Base-by-base conservation (phyloP, 2,797 vertebrate genomes). In the Syngnathus rostellatus region DNA sequence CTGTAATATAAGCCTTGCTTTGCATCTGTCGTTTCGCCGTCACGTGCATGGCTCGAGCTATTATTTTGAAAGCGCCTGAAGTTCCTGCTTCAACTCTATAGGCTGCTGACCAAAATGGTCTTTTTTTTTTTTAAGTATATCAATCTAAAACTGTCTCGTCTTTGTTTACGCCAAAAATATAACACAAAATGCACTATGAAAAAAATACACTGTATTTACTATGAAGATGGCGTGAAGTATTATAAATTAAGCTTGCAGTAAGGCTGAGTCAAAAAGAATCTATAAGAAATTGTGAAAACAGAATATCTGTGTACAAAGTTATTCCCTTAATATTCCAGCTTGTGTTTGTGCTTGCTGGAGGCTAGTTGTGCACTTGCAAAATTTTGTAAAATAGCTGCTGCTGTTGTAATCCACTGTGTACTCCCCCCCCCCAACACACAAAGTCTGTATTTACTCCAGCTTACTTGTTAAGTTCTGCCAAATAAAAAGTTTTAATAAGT, bases 381-480 rank as follows among this genome's bases (percentile, higher is more conserved):
- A 81, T 83, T 79, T 80, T 62, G 71, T 81, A 81, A 25, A 45
- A 16, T 23, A 5, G 12, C n/a, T 6, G 21, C 23, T 11, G 41
- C 60, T 23, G 90, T 83, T 89, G 83, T 87, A 91, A 90, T 81
- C 77, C 90, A 89, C 67, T 85, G 64, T 79, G 74, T 76, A 19
- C 76, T 48, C 23, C 25, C 3, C 25, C 74, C 76, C 60, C 69
- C 12, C 10, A 23, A 23, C 10, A 48, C 46, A 48, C 46, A 81
- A 77, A 57, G 25, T 37, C 25, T 37, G 25, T 60, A 73, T 73
- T 79, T 72, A 80, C 73, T 81, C 86, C 81, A 86, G 90, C 88
- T 89, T 90, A 80, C 92, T 91, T 91, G 90, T 93, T 89, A 91
- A 87, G 85, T 87, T 91, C 87, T 93, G 90, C 89, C 90, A 90